Base-by-base conservation (phyloP, 2,888 invertebrate species). In the Hybos culiciformis region DNA sequence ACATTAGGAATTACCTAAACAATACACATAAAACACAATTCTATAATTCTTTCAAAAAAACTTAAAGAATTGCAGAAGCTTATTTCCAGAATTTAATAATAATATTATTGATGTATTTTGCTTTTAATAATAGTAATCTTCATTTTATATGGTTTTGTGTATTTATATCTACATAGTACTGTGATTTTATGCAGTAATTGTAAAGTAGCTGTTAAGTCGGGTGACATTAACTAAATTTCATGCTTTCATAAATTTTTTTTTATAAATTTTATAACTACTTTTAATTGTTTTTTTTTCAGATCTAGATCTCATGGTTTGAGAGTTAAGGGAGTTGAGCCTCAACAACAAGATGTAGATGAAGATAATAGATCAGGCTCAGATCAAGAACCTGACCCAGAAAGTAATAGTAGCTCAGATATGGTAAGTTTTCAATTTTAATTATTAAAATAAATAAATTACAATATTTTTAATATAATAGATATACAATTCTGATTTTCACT, bases 261-360 rank as follows among this genome's bases (percentile, higher is more conserved):
- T 39, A 32, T 31, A 4, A n/a, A 5, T 19, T 36, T 37, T n/a
- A 41, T 20, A 26, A 18, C 33, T 23, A n/a, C n/a, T 40, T 19
- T 42, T 21, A 18, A 23, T 17, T 5, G 45, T 51, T 11, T 41
- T n/a, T n/a, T n/a, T n/a, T n/a, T n/a, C n/a, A 74, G 84, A 63
- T 82, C 82, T 38, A 72, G 81, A 53, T 75, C 83, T 34, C 83
- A 83, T 57, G 74, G 75, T 40, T 69, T 79, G 50, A 74, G 80
- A 56, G 66, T 73, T 54, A 77, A 78, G 56, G 78, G 78, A 48
- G 68, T 72, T 49, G 66, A 72, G 43, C 62, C 64, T 45, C 63
- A 70, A 32, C 61, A 69, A 34, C 72, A 74, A 50, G 76, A 75
- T 41, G 76, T 74, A 49, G 77, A 75, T 51, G 68, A 72, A n/a